Evolutionary conservation across 2,888 invertebrate genomes (phyloP), one percentile per base, ranked within the genome.

Genomic region (Pollenia amentaria): DNA sequence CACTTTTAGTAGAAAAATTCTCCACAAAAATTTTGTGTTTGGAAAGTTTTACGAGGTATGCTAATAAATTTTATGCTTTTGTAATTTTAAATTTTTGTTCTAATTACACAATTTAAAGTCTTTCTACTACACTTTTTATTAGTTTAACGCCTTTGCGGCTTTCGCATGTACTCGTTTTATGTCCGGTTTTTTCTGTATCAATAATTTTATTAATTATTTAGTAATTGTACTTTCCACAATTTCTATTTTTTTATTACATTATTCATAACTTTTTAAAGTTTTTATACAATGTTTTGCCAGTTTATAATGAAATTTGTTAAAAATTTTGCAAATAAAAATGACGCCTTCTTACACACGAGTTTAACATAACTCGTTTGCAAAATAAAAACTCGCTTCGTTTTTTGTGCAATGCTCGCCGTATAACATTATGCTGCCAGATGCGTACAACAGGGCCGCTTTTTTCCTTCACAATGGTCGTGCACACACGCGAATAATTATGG

Each of bases 121-220:
- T 40, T 48, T 60, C 65, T 29, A 38, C 48, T 70, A 55, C 29
- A 73, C 73, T 81, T 81, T 6, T 29, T 6, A 51, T 44, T 16
- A 60, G 69, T 57, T 75, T 64, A 70, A 76, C 60, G 77, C 57
- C 83, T 80, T 73, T 57, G 84, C 80, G 80, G 87, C 84, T 80
- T 87, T 80, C 77, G 67, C 67, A 44, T 48, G 46, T 48, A 80
- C 72, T 78, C 69, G 67, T 78, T 82, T 80, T 78, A 79, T 62
- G 83, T 84, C 87, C 84, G 84, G 84, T 87, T 87, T 87, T 87
- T 84, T 87, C 84, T 87, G 84, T 87, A 87, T 73, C 84, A 84
- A 73, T 84, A 84, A 77, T 81, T 87, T 78, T 46, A n/a, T 1
- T 14, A 12, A 16, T 38, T 42, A 51, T 42, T 18, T 42, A 69